phyloP scores from a whole-genome alignment of 2,888 invertebrate species.

The Agrotis puta region DNA sequence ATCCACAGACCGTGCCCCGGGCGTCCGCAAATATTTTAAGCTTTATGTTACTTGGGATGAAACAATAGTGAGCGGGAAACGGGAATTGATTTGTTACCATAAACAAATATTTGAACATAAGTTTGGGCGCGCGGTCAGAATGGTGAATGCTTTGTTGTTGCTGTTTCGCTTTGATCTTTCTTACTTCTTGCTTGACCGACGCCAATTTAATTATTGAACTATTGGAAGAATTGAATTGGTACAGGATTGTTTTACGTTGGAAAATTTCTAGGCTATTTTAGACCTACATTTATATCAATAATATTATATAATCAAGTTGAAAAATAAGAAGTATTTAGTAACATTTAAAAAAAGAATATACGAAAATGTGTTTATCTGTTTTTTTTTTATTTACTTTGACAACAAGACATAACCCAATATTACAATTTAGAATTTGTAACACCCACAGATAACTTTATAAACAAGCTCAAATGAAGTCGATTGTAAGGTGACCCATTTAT shows the following conservation, averaged over 20 bases:
- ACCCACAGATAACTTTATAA: slow-evolving; percentile 35
- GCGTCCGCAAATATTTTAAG: slow-evolving; percentile 67
- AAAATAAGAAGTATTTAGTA: too few relatives aligned
- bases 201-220: slow-evolving; percentile 25
- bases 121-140: slow-evolving; percentile 45
- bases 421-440: slow-evolving; percentile 19
- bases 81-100: slow-evolving; percentile 59
- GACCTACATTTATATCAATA: too few relatives aligned
- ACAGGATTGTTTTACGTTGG: neutral
- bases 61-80: slow-evolving; percentile 62
- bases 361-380: too few relatives aligned
- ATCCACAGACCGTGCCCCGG: slow-evolving; percentile 64
- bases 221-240: neutral
- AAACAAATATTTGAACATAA: slow-evolving; percentile 61
- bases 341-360: too few relatives aligned
- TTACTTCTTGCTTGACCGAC: slow-evolving; percentile 16
- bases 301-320: too few relatives aligned
- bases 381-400: neutral
- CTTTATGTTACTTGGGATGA: slow-evolving; percentile 59
- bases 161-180: slow-evolving; percentile 40
- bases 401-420: slow-evolving; percentile 17
- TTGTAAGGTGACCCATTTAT: slow-evolving; percentile 52
- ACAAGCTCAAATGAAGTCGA: slow-evolving; percentile 45
- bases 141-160: slow-evolving; percentile 35
- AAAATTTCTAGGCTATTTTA: too few relatives aligned